phyloP scores from a whole-genome alignment of 2,797 vertebrate genomes.

The Toxotes lorentzi region DNA sequence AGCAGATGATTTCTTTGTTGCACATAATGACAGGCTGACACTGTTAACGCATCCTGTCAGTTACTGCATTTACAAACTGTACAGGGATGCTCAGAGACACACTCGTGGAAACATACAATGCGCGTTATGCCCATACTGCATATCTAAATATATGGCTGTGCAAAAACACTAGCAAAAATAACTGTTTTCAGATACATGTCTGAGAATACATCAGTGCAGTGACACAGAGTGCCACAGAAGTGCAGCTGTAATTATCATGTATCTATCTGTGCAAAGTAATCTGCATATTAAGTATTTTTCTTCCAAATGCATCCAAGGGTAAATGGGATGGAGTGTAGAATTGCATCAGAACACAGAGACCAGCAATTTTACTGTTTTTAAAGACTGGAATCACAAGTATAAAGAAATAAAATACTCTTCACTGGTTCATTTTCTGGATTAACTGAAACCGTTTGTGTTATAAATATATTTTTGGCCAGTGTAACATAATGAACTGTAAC shows the following conservation, averaged over 20 bases:
- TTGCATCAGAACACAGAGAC: conserved; percentile 32
- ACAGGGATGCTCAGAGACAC: not conserved
- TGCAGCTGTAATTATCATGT: conserved; percentile 63
- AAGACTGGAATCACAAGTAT: conserved; percentile 38
- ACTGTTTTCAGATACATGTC: conserved; percentile 40
- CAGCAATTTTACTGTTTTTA: conserved; percentile 36
- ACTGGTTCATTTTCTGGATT: conserved; percentile 24
- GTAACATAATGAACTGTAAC: conserved; percentile 29
- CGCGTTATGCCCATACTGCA: not conserved
- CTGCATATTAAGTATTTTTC: conserved; percentile 66
- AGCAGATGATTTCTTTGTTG: conserved; percentile 61
- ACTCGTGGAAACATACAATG: not conserved
- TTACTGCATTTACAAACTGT: conserved; percentile 20
- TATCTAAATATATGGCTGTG: conserved; percentile 25
- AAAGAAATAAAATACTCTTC: conserved; percentile 24
- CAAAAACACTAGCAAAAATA: not conserved
- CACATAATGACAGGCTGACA: conserved; percentile 50
- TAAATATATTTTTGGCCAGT: conserved; percentile 22
- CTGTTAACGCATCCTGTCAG: conserved; percentile 16
- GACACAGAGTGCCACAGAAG: conserved; percentile 31
- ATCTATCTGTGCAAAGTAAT: conserved; percentile 61
- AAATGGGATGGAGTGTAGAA: conserved; percentile 34
- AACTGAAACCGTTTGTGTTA: conserved; percentile 25
- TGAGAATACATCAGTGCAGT: conserved; percentile 30
- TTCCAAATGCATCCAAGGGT: conserved; percentile 35